Evolutionary conservation across 2,888 invertebrate genomes (phyloP), one percentile per base, ranked within the genome.

Genomic region (Margaritifera margaritifera): DNA sequence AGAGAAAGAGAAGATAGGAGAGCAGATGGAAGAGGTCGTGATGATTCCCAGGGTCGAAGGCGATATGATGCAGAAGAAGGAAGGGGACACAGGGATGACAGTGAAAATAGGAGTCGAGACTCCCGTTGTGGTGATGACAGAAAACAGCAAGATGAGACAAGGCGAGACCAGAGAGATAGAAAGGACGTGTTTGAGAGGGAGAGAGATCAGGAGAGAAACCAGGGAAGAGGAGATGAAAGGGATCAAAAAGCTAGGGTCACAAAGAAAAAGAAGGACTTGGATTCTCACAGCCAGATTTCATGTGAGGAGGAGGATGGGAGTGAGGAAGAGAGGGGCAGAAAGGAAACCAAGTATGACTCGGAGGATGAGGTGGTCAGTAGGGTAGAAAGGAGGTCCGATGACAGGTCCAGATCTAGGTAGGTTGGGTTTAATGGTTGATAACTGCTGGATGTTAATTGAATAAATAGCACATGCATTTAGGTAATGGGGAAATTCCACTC

Each of bases 351-450:
- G 42, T 42, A 42, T 42, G 42, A 15, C 42, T 42, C 42, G 11
- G 42, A 42, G 11, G 42, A 11, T 42, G 42, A 42, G 15, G 4
- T 15, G 42, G 42, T 42, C 42, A 66, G 53, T 50, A 67, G 56
- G 27, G 59, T 56, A 54, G 67, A 62, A 56, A 69, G 27, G 69
- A 72, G 62, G 58, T 52, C 68, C 55, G 4, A 18, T 52, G 64
- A 63, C 57, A 66, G 68, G 55, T 72, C 72, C 19, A 75, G 71
- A 62, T 72, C 72, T 27, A 75, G 71, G 69, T 75, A 62, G 20
- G 52, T 56, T 20, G 25, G 54, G 20, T n/a, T 50, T 25, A 51
- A 20, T 20, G 54, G 22, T 63, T 27, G 51, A 18, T n/a, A 27
- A 4, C 20, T 42, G 42, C 15, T 42, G 42, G 11, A 15, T 42